Percentiles rank a stretch among this genome's conserved stretches.
These are phyloP conservation scores for Schizopygopsis malacanthus DNA, from an alignment of 2,797 vertebrate species.

Conservation along the genomic window DNA sequence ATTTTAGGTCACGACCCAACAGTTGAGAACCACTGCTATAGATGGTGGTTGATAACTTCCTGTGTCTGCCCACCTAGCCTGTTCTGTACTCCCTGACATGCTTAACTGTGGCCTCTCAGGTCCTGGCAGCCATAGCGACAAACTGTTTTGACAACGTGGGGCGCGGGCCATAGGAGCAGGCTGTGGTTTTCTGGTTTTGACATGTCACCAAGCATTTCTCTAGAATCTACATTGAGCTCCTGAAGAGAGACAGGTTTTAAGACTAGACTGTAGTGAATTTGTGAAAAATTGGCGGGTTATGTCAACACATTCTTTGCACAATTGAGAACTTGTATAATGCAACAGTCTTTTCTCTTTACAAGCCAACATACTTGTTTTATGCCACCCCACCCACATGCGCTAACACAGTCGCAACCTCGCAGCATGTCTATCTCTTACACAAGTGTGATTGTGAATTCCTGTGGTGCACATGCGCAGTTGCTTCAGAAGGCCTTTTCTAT, in stretches of 20 bases:
- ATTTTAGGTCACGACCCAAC: background rate
- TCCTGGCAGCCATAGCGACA: conserved; percentile 63
- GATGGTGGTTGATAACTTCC: conserved; percentile 12
- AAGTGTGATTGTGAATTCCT: background rate
- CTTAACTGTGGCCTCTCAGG: conserved; percentile 23
- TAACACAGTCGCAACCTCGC: background rate
- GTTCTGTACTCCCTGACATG: background rate
- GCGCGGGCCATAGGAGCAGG: conserved; percentile 57
- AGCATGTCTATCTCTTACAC: conserved; percentile 18
- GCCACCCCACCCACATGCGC: background rate
- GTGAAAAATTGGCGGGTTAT: background rate
- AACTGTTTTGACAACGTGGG: conserved; percentile 65
- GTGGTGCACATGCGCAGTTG: background rate
- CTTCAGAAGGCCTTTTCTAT: background rate
- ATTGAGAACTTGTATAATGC: background rate
- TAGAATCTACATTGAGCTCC: background rate
- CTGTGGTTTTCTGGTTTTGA: conserved; percentile 61
- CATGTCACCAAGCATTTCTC: conserved; percentile 34
- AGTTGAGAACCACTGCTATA: background rate
- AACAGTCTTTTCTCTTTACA: background rate
- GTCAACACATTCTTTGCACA: background rate
- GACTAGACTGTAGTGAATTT: background rate
- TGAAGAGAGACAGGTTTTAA: conserved; percentile 19
- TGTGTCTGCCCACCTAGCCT: background rate
- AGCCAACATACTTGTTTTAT: background rate